Percentiles rank a stretch among this genome's conserved stretches.
Evolutionary conservation across 1,140 invertebrate genomes (phyloP).

Genomic region (Tetragnatha versicolor): DNA sequence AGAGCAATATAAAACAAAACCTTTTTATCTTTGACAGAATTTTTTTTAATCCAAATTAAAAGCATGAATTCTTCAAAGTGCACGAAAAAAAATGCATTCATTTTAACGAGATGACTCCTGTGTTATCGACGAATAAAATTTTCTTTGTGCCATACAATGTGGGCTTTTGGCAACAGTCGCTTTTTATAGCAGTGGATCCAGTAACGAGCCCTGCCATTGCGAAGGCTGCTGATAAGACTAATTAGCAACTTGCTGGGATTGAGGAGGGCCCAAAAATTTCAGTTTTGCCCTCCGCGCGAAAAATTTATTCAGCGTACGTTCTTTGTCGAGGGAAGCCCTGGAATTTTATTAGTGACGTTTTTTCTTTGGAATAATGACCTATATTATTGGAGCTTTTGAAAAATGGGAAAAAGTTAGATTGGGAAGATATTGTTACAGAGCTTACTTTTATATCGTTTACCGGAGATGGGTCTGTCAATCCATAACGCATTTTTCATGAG

Average conservation of each 20-base stretch:
- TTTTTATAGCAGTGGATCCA: background rate
- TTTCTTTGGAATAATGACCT: too few relatives aligned
- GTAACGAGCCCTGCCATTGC: background rate
- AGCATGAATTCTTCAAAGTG: background rate
- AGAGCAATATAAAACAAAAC: too few relatives aligned
- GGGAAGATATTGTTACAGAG: too few relatives aligned
- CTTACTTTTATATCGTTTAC: too few relatives aligned
- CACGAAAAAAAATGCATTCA: background rate
- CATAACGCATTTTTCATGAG: too few relatives aligned
- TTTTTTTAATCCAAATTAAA: background rate
- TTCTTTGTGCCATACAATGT: background rate
- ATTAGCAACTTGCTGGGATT: background rate
- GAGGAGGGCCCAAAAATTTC: background rate
- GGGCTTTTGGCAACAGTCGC: background rate
- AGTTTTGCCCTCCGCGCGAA: background rate
- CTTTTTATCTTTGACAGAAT: too few relatives aligned
- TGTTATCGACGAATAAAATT: conserved; percentile 2
- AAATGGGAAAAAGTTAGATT: too few relatives aligned
- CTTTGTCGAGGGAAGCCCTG: background rate
- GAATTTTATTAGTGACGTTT: too few relatives aligned
- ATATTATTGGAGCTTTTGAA: too few relatives aligned
- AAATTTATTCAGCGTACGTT: background rate
- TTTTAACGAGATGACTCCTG: conserved; percentile 1
- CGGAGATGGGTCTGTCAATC: too few relatives aligned
- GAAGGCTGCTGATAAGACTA: background rate